phyloP scores from a whole-genome alignment of 2,113 vertebrate species.

The Coreoperca whiteheadi region DNA sequence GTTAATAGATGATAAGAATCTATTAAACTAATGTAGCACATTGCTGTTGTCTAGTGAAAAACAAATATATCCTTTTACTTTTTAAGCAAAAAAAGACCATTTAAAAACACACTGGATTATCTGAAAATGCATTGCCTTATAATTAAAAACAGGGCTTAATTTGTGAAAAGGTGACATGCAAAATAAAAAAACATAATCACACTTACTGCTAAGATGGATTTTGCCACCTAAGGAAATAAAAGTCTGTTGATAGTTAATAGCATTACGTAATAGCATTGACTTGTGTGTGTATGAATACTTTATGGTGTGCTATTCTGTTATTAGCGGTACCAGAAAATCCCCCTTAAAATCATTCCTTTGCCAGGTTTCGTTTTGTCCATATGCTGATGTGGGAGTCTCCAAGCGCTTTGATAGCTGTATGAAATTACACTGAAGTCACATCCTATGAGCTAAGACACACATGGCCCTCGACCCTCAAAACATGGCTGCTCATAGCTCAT shows the following conservation, averaged over 20 bases:
- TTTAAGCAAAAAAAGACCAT: neutral
- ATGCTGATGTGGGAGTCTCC: constrained; percentile 1
- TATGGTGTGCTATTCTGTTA: neutral
- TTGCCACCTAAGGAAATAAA: neutral
- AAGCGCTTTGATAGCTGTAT: constrained; percentile 29
- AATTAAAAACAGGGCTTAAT: neutral
- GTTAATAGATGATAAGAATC: neutral
- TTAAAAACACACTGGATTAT: too few relatives aligned
- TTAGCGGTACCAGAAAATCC: neutral
- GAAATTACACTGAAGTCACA: constrained; percentile 44
- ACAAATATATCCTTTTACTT: neutral
- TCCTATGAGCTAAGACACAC: constrained; percentile 13
- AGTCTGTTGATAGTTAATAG: neutral
- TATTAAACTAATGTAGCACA: neutral
- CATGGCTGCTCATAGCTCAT: constrained; percentile 18
- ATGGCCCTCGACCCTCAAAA: neutral
- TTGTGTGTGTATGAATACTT: neutral
- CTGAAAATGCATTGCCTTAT: neutral
- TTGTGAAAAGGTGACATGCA: neutral
- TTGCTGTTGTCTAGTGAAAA: neutral
- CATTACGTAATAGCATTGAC: neutral
- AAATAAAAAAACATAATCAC: too few relatives aligned
- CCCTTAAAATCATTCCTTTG: neutral
- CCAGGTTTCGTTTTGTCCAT: constrained; percentile 9
- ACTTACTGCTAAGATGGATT: neutral